These are phyloP conservation scores for Cuculus canorus DNA, from an alignment of 2,797 vertebrate species.

Conservation along the genomic window DNA sequence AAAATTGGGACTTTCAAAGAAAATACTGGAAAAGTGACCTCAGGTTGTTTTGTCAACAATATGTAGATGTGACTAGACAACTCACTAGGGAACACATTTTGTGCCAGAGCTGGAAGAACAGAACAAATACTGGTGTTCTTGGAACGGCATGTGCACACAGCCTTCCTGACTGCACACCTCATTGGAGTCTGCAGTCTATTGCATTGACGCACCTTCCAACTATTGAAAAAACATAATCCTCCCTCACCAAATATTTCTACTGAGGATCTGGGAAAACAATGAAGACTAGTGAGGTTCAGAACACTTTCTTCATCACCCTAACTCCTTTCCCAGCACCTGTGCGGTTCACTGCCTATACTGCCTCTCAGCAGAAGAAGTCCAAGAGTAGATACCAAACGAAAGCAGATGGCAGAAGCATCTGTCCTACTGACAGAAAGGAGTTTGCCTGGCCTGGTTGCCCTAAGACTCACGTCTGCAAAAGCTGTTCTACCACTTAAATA, in stretches of 20 bases:
- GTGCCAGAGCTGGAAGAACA: not conserved
- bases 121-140: not conserved
- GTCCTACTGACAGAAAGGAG: not conserved
- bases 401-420: not conserved
- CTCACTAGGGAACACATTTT: not conserved
- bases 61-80: not conserved
- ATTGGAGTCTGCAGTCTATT: not conserved
- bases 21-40: not conserved
- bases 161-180: not conserved
- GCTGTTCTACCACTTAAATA: not conserved
- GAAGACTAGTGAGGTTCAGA: not conserved
- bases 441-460: not conserved
- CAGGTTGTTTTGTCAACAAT: not conserved
- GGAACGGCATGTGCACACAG: accelerated
- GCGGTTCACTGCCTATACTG: not conserved
- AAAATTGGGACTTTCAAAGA: not conserved
- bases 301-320: not conserved
- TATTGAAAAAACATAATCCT: not conserved
- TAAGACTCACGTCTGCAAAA: not conserved
- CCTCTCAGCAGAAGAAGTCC: not conserved
- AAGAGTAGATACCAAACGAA: not conserved
- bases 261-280: not conserved
- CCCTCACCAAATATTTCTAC: not conserved
- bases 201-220: not conserved
- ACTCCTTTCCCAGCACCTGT: not conserved